A percentile compares a stretch with the other conserved stretches of the same genome.
Conservation (phyloP, 2,113 vertebrate genomes). For the Melospiza melodia region DNA sequence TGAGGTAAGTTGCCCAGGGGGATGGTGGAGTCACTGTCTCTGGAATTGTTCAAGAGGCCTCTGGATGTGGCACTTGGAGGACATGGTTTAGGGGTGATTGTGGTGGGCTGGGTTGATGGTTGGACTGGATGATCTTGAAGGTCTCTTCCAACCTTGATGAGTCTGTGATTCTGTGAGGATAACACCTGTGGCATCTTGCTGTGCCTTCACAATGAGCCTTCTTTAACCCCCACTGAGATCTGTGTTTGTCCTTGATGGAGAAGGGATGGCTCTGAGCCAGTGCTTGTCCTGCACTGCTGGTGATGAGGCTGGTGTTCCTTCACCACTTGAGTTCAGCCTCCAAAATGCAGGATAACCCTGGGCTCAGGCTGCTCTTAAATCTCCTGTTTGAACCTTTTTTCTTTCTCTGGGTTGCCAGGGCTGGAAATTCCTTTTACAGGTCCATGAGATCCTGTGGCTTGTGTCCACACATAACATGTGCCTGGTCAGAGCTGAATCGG, state of each 20-base stretch:
- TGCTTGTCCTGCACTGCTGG: rapidly evolving
- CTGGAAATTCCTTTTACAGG: neutral
- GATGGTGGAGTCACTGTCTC: neutral
- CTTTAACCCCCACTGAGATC: neutral
- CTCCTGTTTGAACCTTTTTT: neutral
- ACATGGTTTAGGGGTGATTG: neutral
- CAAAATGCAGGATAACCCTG: neutral
- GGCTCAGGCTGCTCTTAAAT: neutral
- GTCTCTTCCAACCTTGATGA: neutral
- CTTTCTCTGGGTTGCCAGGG: neutral
- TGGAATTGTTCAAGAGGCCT: neutral
- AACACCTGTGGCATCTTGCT: neutral
- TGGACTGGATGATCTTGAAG: rapidly evolving
- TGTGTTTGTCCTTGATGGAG: neutral
- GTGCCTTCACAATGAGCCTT: neutral
- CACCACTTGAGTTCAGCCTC: neutral
- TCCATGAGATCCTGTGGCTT: neutral
- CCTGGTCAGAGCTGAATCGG: neutral
- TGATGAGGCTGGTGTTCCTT: neutral
- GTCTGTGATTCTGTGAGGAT: neutral
- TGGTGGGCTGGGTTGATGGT: neutral
- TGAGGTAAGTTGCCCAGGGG: neutral
- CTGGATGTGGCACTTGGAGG: neutral
- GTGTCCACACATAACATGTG: neutral
- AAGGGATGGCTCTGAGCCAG: neutral